Base-by-base conservation (phyloP, 2,797 vertebrate genomes). In the Yasuhikotakia modesta region DNA sequence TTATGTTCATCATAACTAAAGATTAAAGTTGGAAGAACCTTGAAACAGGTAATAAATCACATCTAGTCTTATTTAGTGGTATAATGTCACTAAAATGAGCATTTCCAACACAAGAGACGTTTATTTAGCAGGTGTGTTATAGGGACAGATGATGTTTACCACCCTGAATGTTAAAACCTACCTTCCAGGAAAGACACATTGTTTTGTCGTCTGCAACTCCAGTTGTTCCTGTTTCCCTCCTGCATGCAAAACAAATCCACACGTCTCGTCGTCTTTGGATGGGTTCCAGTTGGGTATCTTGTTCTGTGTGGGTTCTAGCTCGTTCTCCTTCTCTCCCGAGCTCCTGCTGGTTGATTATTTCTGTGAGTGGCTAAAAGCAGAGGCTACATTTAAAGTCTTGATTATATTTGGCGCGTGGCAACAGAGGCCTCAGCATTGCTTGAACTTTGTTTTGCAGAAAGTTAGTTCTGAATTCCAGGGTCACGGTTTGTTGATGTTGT, bases 301-400 rank as follows among this genome's bases (percentile, higher is more conserved):
- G 60, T n/a, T 39, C 17, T 45, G 30, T 11, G 43, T 69, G 39
- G 65, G 66, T 43, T 13, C 45, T 71, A 65, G 32, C 61, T 67
- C 65, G 13, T 53, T 57, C 50, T 30, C 11, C 46, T 72, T 17
- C 46, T 61, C 32, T 30, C 3, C 32, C 32, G 68, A 19, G 24
- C 65, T 76, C 70, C 63, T 74, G 64, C 30, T 5, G 7, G 66
- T 55, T 82, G 70, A 72, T 78, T 61, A 80, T 82, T 81, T 81
- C 80, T 81, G 61, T 21, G 78, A 75, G 17, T 61, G 45, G 45
- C 75, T 52, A 78, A 75, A 79, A 82, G 82, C 83, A 83, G 76
- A 80, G 83, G 60, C 27, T 84, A 85, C 86, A 85, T 87, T 82
- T 83, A 74, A 86, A 86, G 79, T 24, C 65, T 76, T 77, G 82